Conservation (phyloP, 2,888 invertebrate species). For the Conomelus anceps region DNA sequence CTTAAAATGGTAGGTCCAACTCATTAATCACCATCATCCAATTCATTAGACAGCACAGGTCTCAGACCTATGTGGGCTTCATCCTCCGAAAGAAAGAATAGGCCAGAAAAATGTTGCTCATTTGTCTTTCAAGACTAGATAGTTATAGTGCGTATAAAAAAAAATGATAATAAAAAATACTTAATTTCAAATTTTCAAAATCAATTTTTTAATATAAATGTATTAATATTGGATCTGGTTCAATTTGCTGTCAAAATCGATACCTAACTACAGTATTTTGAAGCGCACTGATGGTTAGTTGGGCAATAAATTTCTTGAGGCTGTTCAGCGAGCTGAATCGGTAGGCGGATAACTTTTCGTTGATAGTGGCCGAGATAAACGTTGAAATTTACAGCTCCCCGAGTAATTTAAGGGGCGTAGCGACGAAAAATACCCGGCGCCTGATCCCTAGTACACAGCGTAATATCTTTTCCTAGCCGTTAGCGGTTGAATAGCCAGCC, state of each 20-base stretch:
- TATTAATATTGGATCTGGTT: too few relatives aligned
- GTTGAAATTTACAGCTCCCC: background rate
- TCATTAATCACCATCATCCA: too few relatives aligned
- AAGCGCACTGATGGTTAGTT: background rate
- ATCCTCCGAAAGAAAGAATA: too few relatives aligned
- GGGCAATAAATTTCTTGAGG: background rate
- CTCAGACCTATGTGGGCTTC: too few relatives aligned
- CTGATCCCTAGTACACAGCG: background rate
- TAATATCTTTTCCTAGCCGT: background rate
- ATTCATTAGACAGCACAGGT: too few relatives aligned
- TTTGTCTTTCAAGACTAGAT: too few relatives aligned
- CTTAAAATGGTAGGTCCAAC: too few relatives aligned
- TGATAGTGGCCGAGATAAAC: background rate
- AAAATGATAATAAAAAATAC: too few relatives aligned
- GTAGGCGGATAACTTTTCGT: background rate
- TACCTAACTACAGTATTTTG: background rate
- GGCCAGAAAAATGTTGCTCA: too few relatives aligned
- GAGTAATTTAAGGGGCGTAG: background rate
- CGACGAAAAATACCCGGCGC: background rate
- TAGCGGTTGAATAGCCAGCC: background rate
- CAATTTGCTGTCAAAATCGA: background rate
- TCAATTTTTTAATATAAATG: too few relatives aligned
- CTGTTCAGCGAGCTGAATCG: background rate
- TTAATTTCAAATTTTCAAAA: too few relatives aligned
- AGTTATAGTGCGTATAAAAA: too few relatives aligned